Evolutionary conservation across 2,113 vertebrate species (phyloP), one percentile per base, ranked within the genome.

Genomic region (Sorex araneus): DNA sequence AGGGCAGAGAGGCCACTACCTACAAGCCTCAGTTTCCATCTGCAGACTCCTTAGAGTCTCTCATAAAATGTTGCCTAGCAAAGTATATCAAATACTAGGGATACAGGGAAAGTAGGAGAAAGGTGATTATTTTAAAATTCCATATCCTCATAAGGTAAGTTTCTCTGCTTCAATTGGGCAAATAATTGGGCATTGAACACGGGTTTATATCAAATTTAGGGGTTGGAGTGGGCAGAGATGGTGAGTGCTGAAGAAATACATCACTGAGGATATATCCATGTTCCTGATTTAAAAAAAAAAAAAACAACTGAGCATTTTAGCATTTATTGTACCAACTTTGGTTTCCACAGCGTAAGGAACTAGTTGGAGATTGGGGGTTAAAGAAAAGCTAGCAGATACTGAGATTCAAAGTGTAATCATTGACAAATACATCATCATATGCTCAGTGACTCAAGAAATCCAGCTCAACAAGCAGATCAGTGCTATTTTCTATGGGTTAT

Each of bases 81-180:
- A 5, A 45, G 1, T 6, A 40, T 4, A 70, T 12, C 18, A 47
- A 79, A 13, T 40, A 34, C 5, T 30, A 28, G 18, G 16, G n/a
- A 79, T 25, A 34, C 28, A 66, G 34, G 50, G 36, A 67, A 90
- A 73, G 87, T 0, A 18, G 47, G 30, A 86, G n/a, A 34, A 54
- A 71, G 23, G 32, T 83, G 28, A 1, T 0, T 3, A 13, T 79
- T 45, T 83, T 73, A 63, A 54, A 84, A 70, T 76, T 23, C 18
- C n/a, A 64, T 1, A 40, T 2, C n/a, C 45, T 30, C 8, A n/a
- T 45, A 60, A 90, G 8, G 34, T 0, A 8, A 47, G 40, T 71
- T 34, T 57, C 12, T 36, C 47, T 36, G 84, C 40, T 74, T 79
- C 57, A 88, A 70, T 54, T 32, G 90, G 92, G 18, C 67, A 94